Percentiles rank a stretch among this genome's conserved stretches.
phyloP scores from a whole-genome alignment of 2,797 vertebrate genomes.

The Numenius phaeopus region DNA sequence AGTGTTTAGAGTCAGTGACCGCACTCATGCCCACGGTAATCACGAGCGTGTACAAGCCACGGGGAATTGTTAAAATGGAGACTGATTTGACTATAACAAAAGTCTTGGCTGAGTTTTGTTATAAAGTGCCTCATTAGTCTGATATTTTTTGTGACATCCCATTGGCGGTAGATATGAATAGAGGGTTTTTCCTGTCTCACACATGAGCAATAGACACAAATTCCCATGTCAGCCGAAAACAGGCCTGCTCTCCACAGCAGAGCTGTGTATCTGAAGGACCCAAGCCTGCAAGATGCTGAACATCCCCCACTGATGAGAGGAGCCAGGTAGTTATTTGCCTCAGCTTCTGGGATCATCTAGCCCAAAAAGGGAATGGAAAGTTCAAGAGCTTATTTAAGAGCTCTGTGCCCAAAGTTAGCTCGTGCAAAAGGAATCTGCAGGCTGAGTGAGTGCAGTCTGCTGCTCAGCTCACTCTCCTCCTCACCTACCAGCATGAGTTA shows the following conservation, averaged over 20 bases:
- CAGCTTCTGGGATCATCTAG: conserved; percentile 7
- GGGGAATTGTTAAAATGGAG: conserved; percentile 34
- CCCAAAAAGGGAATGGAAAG: conserved; percentile 73
- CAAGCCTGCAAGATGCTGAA: background rate
- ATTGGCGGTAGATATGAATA: background rate
- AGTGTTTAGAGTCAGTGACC: conserved; percentile 58
- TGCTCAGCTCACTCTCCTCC: background rate
- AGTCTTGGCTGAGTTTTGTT: conserved; percentile 15
- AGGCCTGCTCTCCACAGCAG: background rate
- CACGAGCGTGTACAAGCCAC: background rate
- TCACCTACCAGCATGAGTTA: background rate
- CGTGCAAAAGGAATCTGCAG: conserved; percentile 60
- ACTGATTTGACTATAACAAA: conserved; percentile 49
- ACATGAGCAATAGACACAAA: conserved; percentile 14
- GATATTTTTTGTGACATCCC: conserved; percentile 43
- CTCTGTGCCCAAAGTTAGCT: conserved; percentile 65
- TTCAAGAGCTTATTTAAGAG: conserved; percentile 65
- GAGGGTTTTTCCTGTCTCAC: background rate
- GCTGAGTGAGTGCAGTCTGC: background rate
- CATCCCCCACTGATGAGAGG: background rate
- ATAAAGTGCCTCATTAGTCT: conserved; percentile 58
- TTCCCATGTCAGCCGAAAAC: background rate
- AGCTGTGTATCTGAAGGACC: background rate
- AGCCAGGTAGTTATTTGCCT: conserved; percentile 55
- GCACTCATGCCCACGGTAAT: background rate